Evolutionary conservation across 1,140 invertebrate genomes (phyloP).

Genomic region (Drosophila lacertosa): DNA sequence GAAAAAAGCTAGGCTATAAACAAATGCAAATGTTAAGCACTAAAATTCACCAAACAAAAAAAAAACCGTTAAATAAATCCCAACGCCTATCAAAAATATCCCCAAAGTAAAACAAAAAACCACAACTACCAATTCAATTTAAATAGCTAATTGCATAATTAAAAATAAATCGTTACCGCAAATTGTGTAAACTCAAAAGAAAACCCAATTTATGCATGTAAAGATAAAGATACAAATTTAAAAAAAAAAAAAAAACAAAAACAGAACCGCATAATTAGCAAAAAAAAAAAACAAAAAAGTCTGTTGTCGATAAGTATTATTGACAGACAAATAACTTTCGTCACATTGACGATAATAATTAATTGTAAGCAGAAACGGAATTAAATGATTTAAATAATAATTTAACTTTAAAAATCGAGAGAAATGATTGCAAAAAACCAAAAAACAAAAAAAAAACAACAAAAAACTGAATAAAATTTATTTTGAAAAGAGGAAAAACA

Average conservation of each 20-base stretch:
- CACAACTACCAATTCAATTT: conserved; percentile 75
- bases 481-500: conserved; percentile 73
- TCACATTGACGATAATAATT: conserved; percentile 83
- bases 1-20: conserved; percentile 67
- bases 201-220: conserved; percentile 71
- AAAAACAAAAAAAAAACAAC: conserved; percentile 39
- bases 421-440: conserved; percentile 75
- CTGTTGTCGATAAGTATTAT: conserved; percentile 83
- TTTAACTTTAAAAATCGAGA: conserved; percentile 81
- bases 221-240: conserved; percentile 41
- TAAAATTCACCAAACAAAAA: conserved; percentile 51
- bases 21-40: conserved; percentile 73
- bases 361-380: conserved; percentile 75
- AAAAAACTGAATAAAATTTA: conserved; percentile 80
- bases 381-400: conserved; percentile 82
- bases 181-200: conserved; percentile 62
- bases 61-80: conserved; percentile 39
- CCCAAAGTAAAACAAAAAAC: conserved; percentile 24
- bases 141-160: conserved; percentile 78
- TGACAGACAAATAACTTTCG: conserved; percentile 83
- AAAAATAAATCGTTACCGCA: conserved; percentile 71
- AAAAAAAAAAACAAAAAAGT: conserved; percentile 55
- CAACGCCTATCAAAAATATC: conserved; percentile 35
- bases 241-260: conserved; percentile 39
- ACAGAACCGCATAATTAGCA: conserved; percentile 53